phyloP scores from a whole-genome alignment of 2,797 vertebrate genomes.

The Dendrocincla tyrannina region DNA sequence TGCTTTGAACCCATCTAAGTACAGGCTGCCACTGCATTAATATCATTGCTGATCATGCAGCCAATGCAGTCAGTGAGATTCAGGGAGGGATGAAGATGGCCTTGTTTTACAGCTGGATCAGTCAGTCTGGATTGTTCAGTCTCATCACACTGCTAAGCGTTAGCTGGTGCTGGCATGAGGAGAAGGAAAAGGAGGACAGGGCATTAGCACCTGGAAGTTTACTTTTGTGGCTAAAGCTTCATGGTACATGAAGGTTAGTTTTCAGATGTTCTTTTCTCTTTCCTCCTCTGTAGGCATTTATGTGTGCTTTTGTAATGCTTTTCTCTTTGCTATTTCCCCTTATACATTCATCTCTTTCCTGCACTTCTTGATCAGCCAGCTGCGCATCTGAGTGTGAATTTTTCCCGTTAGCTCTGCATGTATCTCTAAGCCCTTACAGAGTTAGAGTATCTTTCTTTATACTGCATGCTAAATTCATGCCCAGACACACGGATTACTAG shows the following conservation, averaged over 20 bases:
- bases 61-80: rapidly evolving
- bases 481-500: not conserved
- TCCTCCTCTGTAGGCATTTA: not conserved
- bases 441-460: not conserved
- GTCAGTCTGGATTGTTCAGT: not conserved
- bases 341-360: not conserved
- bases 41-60: not conserved
- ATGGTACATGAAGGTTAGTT: not conserved
- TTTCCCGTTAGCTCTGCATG: not conserved
- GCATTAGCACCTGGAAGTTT: not conserved
- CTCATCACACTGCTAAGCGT: rapidly evolving
- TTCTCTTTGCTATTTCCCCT: not conserved
- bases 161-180: not conserved
- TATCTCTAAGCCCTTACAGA: not conserved
- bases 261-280: not conserved
- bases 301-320: not conserved
- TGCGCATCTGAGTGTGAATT: not conserved
- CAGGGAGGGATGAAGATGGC: not conserved
- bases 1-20: not conserved
- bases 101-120: not conserved
- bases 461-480: not conserved
- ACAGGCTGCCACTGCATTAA: not conserved
- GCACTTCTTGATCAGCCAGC: not conserved
- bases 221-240: not conserved
- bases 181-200: not conserved